Evolutionary conservation across 2,888 invertebrate genomes (phyloP).

Genomic region (Cotesia congregata): DNA sequence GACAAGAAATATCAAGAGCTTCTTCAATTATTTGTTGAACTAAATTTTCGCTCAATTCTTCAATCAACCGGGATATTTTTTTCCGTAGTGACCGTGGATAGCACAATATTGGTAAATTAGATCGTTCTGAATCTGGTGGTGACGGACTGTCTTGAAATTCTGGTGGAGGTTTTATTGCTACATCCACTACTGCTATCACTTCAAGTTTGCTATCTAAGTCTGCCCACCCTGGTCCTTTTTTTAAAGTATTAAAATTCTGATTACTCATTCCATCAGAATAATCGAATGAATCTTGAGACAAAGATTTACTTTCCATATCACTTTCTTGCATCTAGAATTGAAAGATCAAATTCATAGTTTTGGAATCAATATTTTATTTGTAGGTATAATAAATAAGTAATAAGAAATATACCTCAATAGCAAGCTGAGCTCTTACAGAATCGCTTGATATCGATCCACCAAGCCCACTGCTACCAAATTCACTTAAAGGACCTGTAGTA

Average conservation of each 20-base stretch:
- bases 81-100: conserved; percentile 47
- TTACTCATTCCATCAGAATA: conserved; percentile 85
- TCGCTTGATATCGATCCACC: conserved; percentile 84
- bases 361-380: not conserved
- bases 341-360: conserved; percentile 7
- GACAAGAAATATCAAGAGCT: conserved; percentile 71
- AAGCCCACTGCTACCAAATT: conserved; percentile 83
- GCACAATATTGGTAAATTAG: conserved; percentile 59
- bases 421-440: conserved; percentile 78
- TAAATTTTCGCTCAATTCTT: conserved; percentile 71
- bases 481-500: conserved; percentile 81
- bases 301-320: conserved; percentile 82
- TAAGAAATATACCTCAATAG: conserved; percentile 74
- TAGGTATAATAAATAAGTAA: conserved; percentile 1
- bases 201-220: conserved; percentile 72
- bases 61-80: conserved; percentile 58
- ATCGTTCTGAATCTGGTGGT: conserved; percentile 66
- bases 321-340: conserved; percentile 81
- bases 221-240: conserved; percentile 80
- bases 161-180: conserved; percentile 85
- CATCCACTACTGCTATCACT: conserved; percentile 68
- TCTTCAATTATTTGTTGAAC: conserved; percentile 71
- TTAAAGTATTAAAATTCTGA: conserved; percentile 86
- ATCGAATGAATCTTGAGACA: conserved; percentile 86
- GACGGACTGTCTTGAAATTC: conserved; percentile 83